Percentiles rank a stretch among this genome's conserved stretches.
Conservation (phyloP, 1,140 invertebrate species). For the Melitaea cinxia region DNA sequence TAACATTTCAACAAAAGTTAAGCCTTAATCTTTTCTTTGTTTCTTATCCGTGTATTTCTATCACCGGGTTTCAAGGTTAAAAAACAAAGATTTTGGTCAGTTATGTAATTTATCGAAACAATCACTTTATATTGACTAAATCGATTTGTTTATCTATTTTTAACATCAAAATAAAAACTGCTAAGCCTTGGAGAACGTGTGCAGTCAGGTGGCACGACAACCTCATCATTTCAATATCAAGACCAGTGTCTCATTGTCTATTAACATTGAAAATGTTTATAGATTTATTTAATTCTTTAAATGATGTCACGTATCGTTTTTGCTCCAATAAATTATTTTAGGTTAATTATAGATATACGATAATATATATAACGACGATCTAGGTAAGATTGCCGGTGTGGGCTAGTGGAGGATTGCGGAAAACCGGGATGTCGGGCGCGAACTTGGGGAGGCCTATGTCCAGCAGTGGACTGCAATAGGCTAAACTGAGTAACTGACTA, state of each 20-base stretch:
- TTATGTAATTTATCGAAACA: slow-evolving; percentile 6
- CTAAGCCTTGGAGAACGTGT: slow-evolving; percentile 23
- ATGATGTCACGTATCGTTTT: slow-evolving; percentile 37
- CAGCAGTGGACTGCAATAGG: too few relatives aligned
- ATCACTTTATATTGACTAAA: slow-evolving; percentile 1
- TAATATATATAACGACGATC: too few relatives aligned
- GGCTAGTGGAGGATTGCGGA: too few relatives aligned
- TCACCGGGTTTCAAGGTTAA: too few relatives aligned
- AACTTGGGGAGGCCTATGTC: too few relatives aligned
- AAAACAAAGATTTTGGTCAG: neutral
- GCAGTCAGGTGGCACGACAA: slow-evolving; percentile 33
- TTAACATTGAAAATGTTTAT: slow-evolving; percentile 39
- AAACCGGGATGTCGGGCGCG: too few relatives aligned
- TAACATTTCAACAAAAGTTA: too few relatives aligned
- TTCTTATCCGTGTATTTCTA: too few relatives aligned
- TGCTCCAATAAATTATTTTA: neutral
- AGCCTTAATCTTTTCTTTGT: too few relatives aligned
- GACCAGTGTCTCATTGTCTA: slow-evolving; percentile 33
- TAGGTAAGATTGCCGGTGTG: too few relatives aligned
- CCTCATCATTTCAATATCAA: slow-evolving; percentile 40
- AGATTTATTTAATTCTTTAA: slow-evolving; percentile 12
- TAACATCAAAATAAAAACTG: slow-evolving; percentile 14
- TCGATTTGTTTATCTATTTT: slow-evolving; percentile 6
- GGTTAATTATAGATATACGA: too few relatives aligned
- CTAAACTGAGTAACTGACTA: too few relatives aligned